Evolutionary conservation across 2,113 vertebrate species (phyloP).

Genomic region (Hucho hucho): DNA sequence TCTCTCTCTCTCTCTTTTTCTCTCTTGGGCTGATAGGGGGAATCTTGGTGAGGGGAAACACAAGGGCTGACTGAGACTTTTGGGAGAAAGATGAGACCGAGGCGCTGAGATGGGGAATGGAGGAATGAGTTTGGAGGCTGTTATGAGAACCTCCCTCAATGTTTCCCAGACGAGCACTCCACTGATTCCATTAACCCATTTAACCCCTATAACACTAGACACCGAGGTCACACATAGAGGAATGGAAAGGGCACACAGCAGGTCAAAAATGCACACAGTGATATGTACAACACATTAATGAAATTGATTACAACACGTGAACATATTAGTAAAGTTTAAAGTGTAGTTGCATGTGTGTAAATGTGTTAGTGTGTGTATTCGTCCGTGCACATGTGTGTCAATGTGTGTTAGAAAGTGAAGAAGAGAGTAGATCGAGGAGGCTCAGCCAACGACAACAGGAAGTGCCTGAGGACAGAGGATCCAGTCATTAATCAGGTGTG

Average conservation of each 20-base stretch:
- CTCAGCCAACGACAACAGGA: slow-evolving; percentile 70
- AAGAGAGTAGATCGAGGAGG: slow-evolving; percentile 42
- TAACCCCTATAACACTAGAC: slow-evolving; percentile 33
- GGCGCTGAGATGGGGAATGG: slow-evolving; percentile 18
- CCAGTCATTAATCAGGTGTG: slow-evolving; percentile 76
- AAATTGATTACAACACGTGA: no score
- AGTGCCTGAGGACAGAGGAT: slow-evolving; percentile 64
- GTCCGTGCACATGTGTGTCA: slow-evolving; percentile 22
- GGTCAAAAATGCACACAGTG: not conserved
- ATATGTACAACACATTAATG: no score
- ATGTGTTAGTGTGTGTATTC: slow-evolving; percentile 32
- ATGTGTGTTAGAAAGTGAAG: slow-evolving; percentile 33
- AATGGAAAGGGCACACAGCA: slow-evolving; percentile 37
- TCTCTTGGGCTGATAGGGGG: not conserved
- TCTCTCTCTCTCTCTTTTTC: no score
- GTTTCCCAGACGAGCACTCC: slow-evolving; percentile 19
- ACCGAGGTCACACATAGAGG: slow-evolving; percentile 28
- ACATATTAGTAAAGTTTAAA: not conserved
- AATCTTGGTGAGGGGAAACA: no score
- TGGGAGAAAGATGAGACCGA: slow-evolving; percentile 51
- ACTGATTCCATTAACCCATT: slow-evolving; percentile 45
- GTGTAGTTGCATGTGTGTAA: not conserved
- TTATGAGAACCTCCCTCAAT: slow-evolving; percentile 40
- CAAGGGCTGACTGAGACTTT: slow-evolving; percentile 11
- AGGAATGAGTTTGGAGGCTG: slow-evolving; percentile 43